A percentile compares a stretch with the other conserved stretches of the same genome.
Conservation (phyloP, 1,140 invertebrate species). For the Drosophila ambigua region DNA sequence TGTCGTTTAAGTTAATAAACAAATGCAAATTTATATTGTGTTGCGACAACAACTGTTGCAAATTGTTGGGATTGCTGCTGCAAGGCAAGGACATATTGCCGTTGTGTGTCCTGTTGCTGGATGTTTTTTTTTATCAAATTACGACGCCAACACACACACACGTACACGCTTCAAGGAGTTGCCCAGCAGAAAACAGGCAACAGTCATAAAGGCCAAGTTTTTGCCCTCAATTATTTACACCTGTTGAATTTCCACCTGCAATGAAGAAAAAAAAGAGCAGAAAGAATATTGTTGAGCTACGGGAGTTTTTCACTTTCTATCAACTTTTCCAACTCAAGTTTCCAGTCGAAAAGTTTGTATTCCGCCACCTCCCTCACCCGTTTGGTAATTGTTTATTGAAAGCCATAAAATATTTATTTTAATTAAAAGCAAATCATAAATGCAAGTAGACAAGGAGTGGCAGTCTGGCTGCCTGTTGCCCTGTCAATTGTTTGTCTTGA, state of each 20-base stretch:
- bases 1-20: conserved; percentile 8
- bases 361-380: neutral
- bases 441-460: conserved; percentile 16
- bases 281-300: conserved; percentile 40
- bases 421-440: conserved; percentile 66
- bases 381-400: conserved; percentile 45
- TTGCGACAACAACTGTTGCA: conserved; percentile 21
- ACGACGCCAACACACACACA: conserved; percentile 10
- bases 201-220: conserved; percentile 41
- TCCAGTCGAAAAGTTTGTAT: conserved; percentile 38
- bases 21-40: conserved; percentile 28
- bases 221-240: conserved; percentile 47
- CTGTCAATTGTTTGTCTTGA: conserved; percentile 23
- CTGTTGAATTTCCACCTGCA: conserved; percentile 46
- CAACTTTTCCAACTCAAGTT: conserved; percentile 39
- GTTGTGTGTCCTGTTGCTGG: neutral
- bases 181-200: neutral
- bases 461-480: neutral
- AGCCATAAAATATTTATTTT: conserved; percentile 63
- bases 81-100: conserved; percentile 25
- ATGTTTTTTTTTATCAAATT: conserved; percentile 8
- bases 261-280: conserved; percentile 31
- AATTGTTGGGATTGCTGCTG: conserved; percentile 15
- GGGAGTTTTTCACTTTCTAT: conserved; percentile 44
- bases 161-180: neutral